Evolutionary conservation across 30 jellyfish, hydroid and myxozoan genomes (phyloP).

Genomic region (Euphysa ruthae): DNA sequence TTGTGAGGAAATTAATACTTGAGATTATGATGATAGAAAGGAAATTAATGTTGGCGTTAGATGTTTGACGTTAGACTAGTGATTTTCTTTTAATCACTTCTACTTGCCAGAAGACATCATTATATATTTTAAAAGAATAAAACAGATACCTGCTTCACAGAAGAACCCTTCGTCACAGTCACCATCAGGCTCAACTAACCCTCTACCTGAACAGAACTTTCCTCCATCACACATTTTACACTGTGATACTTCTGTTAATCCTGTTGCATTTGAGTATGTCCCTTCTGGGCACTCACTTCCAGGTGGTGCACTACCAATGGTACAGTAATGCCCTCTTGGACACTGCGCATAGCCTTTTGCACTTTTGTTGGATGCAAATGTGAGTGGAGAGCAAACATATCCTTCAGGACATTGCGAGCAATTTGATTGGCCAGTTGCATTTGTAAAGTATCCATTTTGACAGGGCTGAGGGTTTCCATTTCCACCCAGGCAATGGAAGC

Average conservation of each 20-base stretch:
- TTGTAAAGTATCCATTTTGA: constrained; percentile 57
- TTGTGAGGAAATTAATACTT: no score
- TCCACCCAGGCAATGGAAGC: constrained; percentile 94
- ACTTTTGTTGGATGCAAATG: background rate
- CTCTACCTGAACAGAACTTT: constrained; percentile 54
- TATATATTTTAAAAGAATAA: no score
- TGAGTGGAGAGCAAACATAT: constrained; percentile 71
- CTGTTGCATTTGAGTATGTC: constrained; percentile 78
- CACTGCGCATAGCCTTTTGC: constrained; percentile 57
- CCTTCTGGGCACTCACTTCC: constrained; percentile 87
- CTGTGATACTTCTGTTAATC: constrained; percentile 42
- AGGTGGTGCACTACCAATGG: constrained; percentile 69
- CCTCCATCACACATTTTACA: constrained; percentile 89
- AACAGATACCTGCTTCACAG: constrained; percentile 69
- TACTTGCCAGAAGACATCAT: no score
- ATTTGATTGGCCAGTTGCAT: constrained; percentile 69
- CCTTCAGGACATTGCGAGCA: constrained; percentile 80
- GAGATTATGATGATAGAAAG: no score
- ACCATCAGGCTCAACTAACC: constrained; percentile 51
- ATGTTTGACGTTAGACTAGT: no score
- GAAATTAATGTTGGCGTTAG: no score
- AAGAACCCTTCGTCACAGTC: constrained; percentile 71
- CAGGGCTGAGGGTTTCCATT: constrained; percentile 88
- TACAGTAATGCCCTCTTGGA: constrained; percentile 87
- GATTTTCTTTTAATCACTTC: no score